phyloP scores from a whole-genome alignment of 2,113 vertebrate species.

The Bufo gargarizans region DNA sequence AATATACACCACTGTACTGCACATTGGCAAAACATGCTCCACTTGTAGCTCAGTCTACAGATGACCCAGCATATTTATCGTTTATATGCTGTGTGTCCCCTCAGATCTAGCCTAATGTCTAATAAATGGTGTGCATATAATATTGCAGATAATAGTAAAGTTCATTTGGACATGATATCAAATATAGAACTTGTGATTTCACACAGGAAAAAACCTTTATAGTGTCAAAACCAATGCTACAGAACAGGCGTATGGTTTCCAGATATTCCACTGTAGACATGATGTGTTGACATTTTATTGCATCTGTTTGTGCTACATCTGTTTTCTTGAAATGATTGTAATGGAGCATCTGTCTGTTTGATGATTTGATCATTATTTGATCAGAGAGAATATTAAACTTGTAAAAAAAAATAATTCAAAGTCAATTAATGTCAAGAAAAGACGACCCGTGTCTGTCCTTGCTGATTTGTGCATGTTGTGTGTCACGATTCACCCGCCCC shows the following conservation, averaged over 20 bases:
- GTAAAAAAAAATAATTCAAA: conserved; percentile 4
- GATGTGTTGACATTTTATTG: conserved; percentile 6
- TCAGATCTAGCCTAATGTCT: too few relatives aligned
- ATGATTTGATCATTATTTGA: conserved; percentile 35
- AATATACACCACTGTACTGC: too few relatives aligned
- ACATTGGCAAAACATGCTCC: too few relatives aligned
- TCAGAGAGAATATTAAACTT: conserved; percentile 26
- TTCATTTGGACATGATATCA: background rate
- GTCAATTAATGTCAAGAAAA: background rate
- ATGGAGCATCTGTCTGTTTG: conserved; percentile 6
- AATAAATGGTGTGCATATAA: background rate
- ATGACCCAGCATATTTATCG: too few relatives aligned
- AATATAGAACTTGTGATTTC: background rate
- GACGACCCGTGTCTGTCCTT: background rate
- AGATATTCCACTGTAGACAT: background rate
- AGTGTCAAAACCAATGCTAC: background rate
- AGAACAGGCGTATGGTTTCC: background rate
- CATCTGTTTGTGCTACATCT: conserved; percentile 14
- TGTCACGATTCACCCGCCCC: background rate
- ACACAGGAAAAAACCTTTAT: background rate
- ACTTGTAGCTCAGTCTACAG: too few relatives aligned
- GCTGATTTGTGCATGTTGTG: background rate
- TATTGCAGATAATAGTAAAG: background rate
- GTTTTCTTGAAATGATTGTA: conserved; percentile 2
- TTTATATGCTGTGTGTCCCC: too few relatives aligned